Conservation (phyloP, 2,113 vertebrate genomes). For the Chloropsis hardwickii region DNA sequence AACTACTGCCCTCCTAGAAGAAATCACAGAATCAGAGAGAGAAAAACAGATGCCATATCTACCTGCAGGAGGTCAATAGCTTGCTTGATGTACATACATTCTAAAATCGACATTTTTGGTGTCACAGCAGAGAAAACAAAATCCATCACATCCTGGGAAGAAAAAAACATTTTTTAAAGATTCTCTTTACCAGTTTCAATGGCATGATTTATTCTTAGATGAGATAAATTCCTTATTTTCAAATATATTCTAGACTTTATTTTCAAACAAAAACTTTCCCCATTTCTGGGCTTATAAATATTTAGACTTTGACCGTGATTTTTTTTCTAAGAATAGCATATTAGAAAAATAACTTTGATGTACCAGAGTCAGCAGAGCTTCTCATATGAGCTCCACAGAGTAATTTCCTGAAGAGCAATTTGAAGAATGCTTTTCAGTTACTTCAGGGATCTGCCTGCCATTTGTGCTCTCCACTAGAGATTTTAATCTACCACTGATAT, state of each 20-base stretch:
- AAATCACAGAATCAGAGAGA: background rate
- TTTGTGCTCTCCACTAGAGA: background rate
- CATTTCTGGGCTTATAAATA: background rate
- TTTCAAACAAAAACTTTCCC: background rate
- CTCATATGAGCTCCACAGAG: background rate
- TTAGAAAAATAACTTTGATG: background rate
- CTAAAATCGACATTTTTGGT: slow-evolving; percentile 83
- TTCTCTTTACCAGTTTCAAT: background rate
- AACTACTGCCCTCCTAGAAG: background rate
- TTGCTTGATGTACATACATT: slow-evolving; percentile 87
- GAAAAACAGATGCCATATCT: background rate
- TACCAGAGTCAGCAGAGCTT: background rate
- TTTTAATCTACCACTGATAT: background rate
- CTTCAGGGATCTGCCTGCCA: background rate
- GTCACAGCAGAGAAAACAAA: slow-evolving; percentile 78
- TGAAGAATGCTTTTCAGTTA: background rate
- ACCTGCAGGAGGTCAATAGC: slow-evolving; percentile 84
- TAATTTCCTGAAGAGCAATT: background rate
- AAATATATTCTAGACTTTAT: background rate
- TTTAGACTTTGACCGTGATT: background rate
- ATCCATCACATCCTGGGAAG: slow-evolving; percentile 76
- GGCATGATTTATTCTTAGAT: background rate
- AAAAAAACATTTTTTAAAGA: background rate
- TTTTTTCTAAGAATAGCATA: background rate
- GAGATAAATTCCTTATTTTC: background rate